Evolutionary conservation across 2,888 invertebrate species (phyloP), one percentile per base, ranked within the genome.

Genomic region (Nycteola revayana): DNA sequence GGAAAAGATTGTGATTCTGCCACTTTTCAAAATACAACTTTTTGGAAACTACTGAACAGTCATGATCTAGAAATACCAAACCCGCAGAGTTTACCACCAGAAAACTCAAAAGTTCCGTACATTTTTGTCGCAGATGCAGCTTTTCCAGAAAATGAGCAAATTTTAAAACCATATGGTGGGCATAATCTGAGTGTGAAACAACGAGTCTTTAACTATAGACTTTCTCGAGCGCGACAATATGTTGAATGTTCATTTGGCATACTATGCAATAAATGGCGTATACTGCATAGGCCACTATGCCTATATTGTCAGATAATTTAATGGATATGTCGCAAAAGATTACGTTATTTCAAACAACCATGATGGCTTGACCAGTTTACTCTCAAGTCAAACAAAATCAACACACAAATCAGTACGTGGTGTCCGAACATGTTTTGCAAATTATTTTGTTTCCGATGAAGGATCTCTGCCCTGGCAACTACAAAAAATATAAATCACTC

Each of bases 1-100:
- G 28, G 37, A 32, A 37, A 32, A 32, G 32, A 37, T 22, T 37
- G 37, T 28, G 37, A 37, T 32, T 37, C 28, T 24, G 28, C 28
- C 21, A 32, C 20, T 28, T 28, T 32, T 28, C 28, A 37, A 8
- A 14, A 32, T 14, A 37, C 37, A 28, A 8, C 18, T 28, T 37
- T 37, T 37, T 37, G 32, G 27, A 37, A 32, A 28, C 21, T 32
- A 25, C 18, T 32, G 27, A 29, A 30, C 10, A 29, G 21, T 30
- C 29, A 25, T 10, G 10, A 30, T 25, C 25, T 29, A 28, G 25
- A 25, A 24, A 35, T 29, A 25, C 29, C 30, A 25, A 18, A 25
- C 18, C 25, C 32, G 9, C 10, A 25, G 14, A 22, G 20, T 25
- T 8, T 31, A n/a, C 25, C 31, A 26, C 17, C 25, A 25, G 36